Base-by-base conservation (phyloP, 2,888 invertebrate genomes). In the Caenorhabditis zanzibari region DNA sequence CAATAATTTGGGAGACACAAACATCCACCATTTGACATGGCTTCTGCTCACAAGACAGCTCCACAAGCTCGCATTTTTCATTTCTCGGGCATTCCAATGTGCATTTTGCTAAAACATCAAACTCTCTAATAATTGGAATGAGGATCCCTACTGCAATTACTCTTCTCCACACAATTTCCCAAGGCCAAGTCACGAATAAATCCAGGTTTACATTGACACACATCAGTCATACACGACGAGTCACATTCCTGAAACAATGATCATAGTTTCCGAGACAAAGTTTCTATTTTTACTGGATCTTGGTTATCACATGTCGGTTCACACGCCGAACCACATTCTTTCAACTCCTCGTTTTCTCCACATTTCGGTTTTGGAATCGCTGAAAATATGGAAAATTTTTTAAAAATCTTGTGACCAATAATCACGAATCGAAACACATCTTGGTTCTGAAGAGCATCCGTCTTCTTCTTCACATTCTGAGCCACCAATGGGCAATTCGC, bases 31-130 rank as follows among this genome's bases (percentile, higher is more conserved):
- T 49, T 26, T 54, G 58, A 28, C 82, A 82, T 0, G 63, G 63
- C n/a, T 72, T 72, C 2, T 58, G 26, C 19, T 79, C 64, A 58
- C 82, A 82, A 0, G 61, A 26, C n/a, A 56, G 4, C 24, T 77
- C 79, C 38, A 82, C 82, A 24, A 79, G 28, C 41, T 82, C 82
- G 16, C 82, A 82, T 41, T 56, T 63, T 38, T 77, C 74, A 19
- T 68, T 61, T 12, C 32, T 52, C 0, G 52, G 32, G 59, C 82
- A 82, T 38, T 72, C 72, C 16, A 66, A 32, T 12, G 52, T 44
- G 38, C 72, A 80, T 38, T 71, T 64, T n/a, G 22, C 68, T 81
- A 63, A 38, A 74, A 59, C 0, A 14, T 35, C 0, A 24, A 49
- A 5, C 1, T 7, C 32, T 6, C 9, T 14, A 26, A 19, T 38